Conservation (phyloP, 2,888 invertebrate genomes). For the Panopea generosa region DNA sequence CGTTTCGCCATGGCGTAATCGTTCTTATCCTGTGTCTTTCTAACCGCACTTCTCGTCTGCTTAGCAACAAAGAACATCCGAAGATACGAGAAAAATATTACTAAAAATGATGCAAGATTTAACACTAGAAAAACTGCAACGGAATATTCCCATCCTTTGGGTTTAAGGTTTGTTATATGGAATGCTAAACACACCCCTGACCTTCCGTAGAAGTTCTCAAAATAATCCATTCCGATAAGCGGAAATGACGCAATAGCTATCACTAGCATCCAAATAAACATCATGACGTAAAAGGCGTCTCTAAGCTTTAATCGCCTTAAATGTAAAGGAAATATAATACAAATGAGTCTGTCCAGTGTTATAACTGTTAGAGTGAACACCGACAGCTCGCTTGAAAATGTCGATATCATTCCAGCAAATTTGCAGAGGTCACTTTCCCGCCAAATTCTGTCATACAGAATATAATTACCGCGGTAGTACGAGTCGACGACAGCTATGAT, state of each 20-base stretch:
- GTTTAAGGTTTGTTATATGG: constrained; percentile 86
- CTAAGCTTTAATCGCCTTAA: constrained; percentile 77
- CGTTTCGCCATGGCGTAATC: constrained; percentile 86
- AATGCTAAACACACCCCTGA: constrained; percentile 87
- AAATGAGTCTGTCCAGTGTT: constrained; percentile 85
- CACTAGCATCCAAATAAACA: constrained; percentile 78
- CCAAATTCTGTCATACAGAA: constrained; percentile 80
- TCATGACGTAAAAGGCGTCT: constrained; percentile 79
- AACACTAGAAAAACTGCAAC: constrained; percentile 87
- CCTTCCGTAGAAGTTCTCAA: constrained; percentile 86
- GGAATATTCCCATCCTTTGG: constrained; percentile 87
- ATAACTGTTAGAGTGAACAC: constrained; percentile 85
- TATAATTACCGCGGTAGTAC: constrained; percentile 86
- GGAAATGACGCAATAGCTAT: constrained; percentile 77
- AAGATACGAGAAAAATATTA: constrained; percentile 86
- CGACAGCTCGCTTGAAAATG: constrained; percentile 85
- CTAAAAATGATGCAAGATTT: constrained; percentile 86
- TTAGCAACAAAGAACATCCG: constrained; percentile 87
- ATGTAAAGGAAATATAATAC: constrained; percentile 84
- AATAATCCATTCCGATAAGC: constrained; percentile 83
- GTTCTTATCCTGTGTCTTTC: constrained; percentile 81
- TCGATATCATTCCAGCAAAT: constrained; percentile 83
- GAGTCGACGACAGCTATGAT: constrained; percentile 83
- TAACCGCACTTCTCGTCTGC: constrained; percentile 85
- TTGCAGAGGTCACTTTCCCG: constrained; percentile 79